Percentiles rank a stretch among this genome's conserved stretches.
Evolutionary conservation across 2,797 vertebrate species (phyloP).

Genomic region (Tapirus indicus): DNA sequence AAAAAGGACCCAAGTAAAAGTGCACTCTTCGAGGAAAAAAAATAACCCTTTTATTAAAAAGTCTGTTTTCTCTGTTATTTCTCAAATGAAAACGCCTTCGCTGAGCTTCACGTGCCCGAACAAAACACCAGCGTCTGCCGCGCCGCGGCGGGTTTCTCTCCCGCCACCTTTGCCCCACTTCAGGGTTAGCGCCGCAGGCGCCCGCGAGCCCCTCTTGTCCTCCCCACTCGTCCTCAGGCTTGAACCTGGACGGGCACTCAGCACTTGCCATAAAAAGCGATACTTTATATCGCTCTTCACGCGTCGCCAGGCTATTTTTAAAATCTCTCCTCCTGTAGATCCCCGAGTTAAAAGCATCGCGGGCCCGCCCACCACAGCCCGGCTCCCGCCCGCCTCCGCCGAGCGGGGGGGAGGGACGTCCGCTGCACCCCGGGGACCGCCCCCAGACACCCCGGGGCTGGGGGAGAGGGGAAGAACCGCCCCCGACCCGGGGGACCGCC

Average conservation of each 20-base stretch:
- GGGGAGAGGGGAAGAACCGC: no score
- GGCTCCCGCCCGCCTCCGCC: background rate
- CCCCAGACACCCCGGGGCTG: background rate
- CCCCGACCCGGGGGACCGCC: background rate
- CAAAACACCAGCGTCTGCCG: no score
- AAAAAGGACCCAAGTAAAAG: background rate
- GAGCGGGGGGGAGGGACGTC: no score
- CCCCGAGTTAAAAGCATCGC: background rate
- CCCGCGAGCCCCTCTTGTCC: background rate
- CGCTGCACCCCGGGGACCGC: no score
- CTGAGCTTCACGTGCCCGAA: background rate
- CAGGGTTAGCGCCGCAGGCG: background rate
- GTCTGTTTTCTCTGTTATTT: background rate
- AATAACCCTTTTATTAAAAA: background rate
- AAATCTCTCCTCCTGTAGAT: background rate
- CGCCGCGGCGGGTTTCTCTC: background rate
- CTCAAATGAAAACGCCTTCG: background rate
- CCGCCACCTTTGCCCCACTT: slow-evolving; percentile 14
- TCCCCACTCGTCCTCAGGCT: background rate
- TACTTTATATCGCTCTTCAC: background rate
- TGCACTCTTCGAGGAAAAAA: background rate
- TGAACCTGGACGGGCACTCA: background rate
- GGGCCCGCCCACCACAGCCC: background rate
- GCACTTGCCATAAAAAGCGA: background rate
- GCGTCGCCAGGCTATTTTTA: background rate